Evolutionary conservation across 2,888 invertebrate species (phyloP), one percentile per base, ranked within the genome.

Genomic region (Lepidonotus clava): DNA sequence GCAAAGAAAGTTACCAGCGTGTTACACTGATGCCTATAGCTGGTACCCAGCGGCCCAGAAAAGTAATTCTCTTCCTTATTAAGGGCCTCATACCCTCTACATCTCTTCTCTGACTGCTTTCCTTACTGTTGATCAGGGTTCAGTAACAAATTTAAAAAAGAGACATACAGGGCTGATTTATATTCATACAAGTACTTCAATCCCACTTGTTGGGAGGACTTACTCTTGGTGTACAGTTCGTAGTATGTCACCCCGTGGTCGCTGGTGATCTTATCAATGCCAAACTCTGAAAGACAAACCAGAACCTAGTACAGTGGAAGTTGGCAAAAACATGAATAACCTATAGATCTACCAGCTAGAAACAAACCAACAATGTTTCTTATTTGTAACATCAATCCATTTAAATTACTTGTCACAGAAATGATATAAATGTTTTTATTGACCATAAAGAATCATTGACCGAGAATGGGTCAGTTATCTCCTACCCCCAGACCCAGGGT

Each of bases 171-270:
- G 24, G 66, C 14, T 36, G 40, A 32, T 6, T 11, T 14, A 14
- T 8, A 18, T 34, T 24, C n/a, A 38, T 21, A 5, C 21, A 34
- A 6, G 77, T 11, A 36, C 46, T 11, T 18, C 18, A 46, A 67
- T 51, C n/a, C n/a, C n/a, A n/a, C n/a, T n/a, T n/a, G n/a, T n/a
- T n/a, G n/a, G n/a, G n/a, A n/a, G n/a, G n/a, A 32, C 67, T 87
- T 86, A 90, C 89, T 87, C 86, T 89, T 86, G 0, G 87, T 83
- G 66, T 90, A 90, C 8, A 90, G 77, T n/a, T 88, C 88, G 40
- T 80, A 87, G 76, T 84, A 90, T 41, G 89, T 80, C 40, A 36
- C 53, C 24, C 56, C 76, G 24, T 87, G 77, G 86, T 86, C 87
- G 61, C 88, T 88, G 18, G 83, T 38, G 14, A 83, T 86, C 61